These are phyloP conservation scores for Dryocosmus kuriphilus DNA, from an alignment of 2,888 invertebrate genomes.

Conservation along the genomic window DNA sequence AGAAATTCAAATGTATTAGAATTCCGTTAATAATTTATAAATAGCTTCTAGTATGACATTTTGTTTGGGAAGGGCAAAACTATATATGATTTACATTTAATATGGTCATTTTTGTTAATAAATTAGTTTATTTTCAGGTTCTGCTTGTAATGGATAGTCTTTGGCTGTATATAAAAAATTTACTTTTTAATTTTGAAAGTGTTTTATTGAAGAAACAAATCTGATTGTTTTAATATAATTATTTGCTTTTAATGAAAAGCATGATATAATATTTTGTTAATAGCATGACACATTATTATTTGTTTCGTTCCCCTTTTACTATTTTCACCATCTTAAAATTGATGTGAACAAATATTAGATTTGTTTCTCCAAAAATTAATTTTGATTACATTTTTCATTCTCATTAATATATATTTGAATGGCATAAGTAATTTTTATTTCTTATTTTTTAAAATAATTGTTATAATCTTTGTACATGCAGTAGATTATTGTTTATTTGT, in stretches of 20 bases:
- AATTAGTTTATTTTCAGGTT: not conserved
- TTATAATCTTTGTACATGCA: not conserved
- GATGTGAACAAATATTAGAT: not conserved
- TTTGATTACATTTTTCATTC: too few species aligned
- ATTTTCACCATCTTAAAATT: not conserved
- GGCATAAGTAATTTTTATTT: not conserved
- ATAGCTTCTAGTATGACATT: not conserved
- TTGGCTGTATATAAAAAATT: not conserved
- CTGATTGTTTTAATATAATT: too few species aligned
- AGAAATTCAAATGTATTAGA: not conserved
- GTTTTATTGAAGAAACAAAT: too few species aligned
- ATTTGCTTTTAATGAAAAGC: too few species aligned
- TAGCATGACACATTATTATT: not conserved
- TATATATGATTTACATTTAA: not conserved
- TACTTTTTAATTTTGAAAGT: not conserved
- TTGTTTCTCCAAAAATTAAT: too few species aligned
- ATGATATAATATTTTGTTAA: not conserved
- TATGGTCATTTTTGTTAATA: not conserved
- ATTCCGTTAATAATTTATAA: not conserved
- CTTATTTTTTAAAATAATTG: not conserved
- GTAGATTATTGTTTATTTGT: not conserved
- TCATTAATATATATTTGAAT: not conserved
- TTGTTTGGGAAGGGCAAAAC: too few species aligned
- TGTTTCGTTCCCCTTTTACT: not conserved
- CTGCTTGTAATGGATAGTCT: not conserved